Evolutionary conservation across 2,113 vertebrate genomes (phyloP).

Genomic region (Brachirus orientalis): DNA sequence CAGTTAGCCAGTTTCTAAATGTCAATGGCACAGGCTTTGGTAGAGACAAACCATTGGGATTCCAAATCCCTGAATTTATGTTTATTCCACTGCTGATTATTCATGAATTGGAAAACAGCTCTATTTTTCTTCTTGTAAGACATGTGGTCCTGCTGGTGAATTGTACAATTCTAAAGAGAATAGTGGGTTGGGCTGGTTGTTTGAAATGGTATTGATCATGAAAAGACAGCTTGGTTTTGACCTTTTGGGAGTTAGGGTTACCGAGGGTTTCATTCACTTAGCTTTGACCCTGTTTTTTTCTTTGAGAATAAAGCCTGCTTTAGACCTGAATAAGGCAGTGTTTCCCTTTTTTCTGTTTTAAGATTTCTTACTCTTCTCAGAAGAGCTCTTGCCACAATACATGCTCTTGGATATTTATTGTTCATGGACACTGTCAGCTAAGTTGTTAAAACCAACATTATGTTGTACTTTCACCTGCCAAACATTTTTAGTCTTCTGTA

Average conservation of each 20-base stretch:
- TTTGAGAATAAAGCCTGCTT: conserved; percentile 35
- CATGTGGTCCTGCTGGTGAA: not conserved
- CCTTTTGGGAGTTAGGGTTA: conserved; percentile 35
- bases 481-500: not conserved
- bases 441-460: conserved; percentile 11
- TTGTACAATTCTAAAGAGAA: too few species aligned
- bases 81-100: not conserved
- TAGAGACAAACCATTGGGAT: not conserved
- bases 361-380: conserved; percentile 5
- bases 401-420: not conserved
- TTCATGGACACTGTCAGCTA: not conserved
- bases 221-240: conserved; percentile 35
- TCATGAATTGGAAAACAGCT: not conserved
- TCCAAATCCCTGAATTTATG: not conserved
- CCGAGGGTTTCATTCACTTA: conserved; percentile 54
- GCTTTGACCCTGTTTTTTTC: conserved; percentile 11
- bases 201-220: conserved; percentile 52
- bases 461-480: not conserved
- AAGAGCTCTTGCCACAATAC: conserved; percentile 7
- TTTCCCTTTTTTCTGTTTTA: not conserved
- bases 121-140: too few species aligned
- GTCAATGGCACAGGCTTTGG: not conserved
- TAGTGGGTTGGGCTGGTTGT: conserved; percentile 20
- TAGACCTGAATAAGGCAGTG: conserved; percentile 5
- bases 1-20: conserved; percentile 2